These are phyloP conservation scores for Globicephala melas DNA, from an alignment of 2,113 vertebrate species.

Conservation along the genomic window DNA sequence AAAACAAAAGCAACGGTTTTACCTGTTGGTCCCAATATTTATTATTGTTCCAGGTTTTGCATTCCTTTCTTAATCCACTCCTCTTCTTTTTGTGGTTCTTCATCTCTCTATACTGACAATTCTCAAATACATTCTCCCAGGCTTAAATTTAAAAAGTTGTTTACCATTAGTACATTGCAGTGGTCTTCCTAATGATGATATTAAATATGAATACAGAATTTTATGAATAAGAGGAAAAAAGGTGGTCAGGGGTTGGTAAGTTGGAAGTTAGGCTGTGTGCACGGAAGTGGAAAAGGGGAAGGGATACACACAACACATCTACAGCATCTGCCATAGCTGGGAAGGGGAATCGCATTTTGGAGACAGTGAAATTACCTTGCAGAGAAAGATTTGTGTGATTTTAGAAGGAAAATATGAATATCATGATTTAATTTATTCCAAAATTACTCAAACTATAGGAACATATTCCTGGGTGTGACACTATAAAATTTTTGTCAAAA, in stretches of 20 bases:
- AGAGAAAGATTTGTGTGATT: constrained; percentile 1
- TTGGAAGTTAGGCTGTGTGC: background rate
- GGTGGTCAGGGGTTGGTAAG: background rate
- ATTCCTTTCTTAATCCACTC: background rate
- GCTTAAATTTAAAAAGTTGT: background rate
- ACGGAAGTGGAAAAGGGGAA: background rate
- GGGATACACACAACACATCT: background rate
- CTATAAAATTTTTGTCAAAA: constrained; percentile 37
- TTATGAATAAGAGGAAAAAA: constrained; percentile 23
- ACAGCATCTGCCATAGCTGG: background rate
- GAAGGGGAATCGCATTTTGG: background rate
- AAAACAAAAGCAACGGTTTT: background rate
- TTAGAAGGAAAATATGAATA: constrained; percentile 41
- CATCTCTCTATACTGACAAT: background rate
- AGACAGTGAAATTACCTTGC: constrained; percentile 30
- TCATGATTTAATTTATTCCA: constrained; percentile 27
- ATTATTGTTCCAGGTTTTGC: background rate
- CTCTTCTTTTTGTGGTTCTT: background rate
- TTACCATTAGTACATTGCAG: constrained; percentile 3
- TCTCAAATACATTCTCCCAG: background rate
- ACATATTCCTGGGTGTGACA: constrained; percentile 30
- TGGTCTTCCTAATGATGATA: constrained; percentile 41
- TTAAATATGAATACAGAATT: constrained; percentile 24
- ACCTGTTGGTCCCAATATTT: background rate
- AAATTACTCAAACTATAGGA: constrained; percentile 46